Base-by-base conservation (phyloP, 2,888 invertebrate species). In the Cynaeus angustus region DNA sequence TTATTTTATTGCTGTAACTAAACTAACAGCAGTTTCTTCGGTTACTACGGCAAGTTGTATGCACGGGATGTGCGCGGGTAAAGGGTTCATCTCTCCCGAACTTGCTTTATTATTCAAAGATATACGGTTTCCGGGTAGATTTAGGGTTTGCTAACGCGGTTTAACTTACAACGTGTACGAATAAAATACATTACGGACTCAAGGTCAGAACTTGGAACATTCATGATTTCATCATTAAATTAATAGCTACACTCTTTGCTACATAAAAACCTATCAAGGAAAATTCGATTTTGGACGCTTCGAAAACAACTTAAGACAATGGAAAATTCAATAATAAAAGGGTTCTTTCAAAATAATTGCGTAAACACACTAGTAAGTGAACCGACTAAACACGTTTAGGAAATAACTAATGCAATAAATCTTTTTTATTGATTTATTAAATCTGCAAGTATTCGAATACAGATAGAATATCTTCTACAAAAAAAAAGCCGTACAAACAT, bases 21-120 rank as follows among this genome's bases (percentile, higher is more conserved):
- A 59, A 43, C 46, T 45, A 37, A 59, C 45, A 21, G 13, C 37
- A 33, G 13, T 53, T 53, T 53, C 53, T 53, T 53, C 33, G 53
- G 53, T 3, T 16, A 9, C 30, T 10, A 30, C 16, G n/a, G 13
- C 37, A 43, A 10, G 16, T 58, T 41, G 43, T 10, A 26, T 43
- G 58, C 43, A 33, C 62, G 46, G 21, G 62, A 48, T 50, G 62
- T 37, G 12, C 38, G 38, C 10, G 28, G 33, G 12, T 13, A 61
- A 61, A 30, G 37, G 61, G 30, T 21, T 45, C 30, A 9, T 3
- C 30, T 48, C 46, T 14, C 9, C 45, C 21, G n/a, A 48, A 50
- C 37, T 62, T 50, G 62, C 14, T 62, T 62, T 62, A 62, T 62
- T 62, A 62, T 62, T 50, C 62, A 62, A 14, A 62, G 33, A 58